Evolutionary conservation across 2,888 invertebrate genomes (phyloP).

Genomic region (Crepidodera aurea): DNA sequence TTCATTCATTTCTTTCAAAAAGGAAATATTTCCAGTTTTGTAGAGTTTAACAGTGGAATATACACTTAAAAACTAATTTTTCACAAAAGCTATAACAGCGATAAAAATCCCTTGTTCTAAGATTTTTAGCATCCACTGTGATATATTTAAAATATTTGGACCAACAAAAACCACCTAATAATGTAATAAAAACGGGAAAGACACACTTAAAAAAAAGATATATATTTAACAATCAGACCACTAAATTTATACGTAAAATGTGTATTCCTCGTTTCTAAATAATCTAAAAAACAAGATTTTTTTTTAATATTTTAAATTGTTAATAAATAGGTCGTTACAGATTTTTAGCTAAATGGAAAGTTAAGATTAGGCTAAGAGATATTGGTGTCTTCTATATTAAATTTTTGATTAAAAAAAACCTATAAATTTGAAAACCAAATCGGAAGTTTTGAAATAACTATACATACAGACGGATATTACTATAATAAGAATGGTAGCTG

Average conservation of each 20-base stretch:
- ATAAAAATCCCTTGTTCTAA: too few relatives aligned
- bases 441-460: slow-evolving; percentile 47
- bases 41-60: too few relatives aligned
- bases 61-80: too few relatives aligned
- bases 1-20: too few relatives aligned
- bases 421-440: slow-evolving; percentile 23
- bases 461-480: slow-evolving; percentile 55
- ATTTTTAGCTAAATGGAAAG: slow-evolving; percentile 35
- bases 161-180: slow-evolving; percentile 27
- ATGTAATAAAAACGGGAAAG: slow-evolving; percentile 2
- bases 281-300: not conserved
- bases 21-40: too few relatives aligned
- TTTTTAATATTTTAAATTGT: slow-evolving; percentile 26
- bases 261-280: slow-evolving; percentile 33
- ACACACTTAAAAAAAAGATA: slow-evolving; percentile 2
- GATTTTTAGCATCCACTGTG: too few relatives aligned
- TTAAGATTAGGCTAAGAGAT: slow-evolving; percentile 48
- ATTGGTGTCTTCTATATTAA: slow-evolving; percentile 43
- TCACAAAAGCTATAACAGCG: too few relatives aligned
- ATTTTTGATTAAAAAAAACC: slow-evolving; percentile 42
- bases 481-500: slow-evolving; percentile 50
- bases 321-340: slow-evolving; percentile 44
- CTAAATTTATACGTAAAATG: slow-evolving; percentile 9
- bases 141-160: slow-evolving; percentile 3
- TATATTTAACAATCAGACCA: slow-evolving; percentile 11